phyloP scores from a whole-genome alignment of 2,888 invertebrate species.

The Hirtodrosophila histrioides region DNA sequence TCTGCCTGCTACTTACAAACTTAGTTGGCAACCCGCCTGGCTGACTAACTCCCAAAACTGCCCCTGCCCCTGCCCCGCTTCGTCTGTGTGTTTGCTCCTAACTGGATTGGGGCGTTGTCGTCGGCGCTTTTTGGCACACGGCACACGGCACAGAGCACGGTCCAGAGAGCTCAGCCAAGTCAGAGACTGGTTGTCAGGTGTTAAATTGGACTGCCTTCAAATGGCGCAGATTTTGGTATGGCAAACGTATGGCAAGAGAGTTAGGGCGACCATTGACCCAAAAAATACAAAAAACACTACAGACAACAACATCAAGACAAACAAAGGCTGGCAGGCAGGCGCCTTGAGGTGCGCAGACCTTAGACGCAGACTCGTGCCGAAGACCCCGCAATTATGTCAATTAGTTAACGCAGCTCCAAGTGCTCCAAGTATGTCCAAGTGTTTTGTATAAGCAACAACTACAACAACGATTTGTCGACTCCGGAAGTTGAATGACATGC shows the following conservation, averaged over 20 bases:
- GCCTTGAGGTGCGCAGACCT: constrained; percentile 44
- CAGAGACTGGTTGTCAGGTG: constrained; percentile 57
- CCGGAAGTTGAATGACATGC: constrained; percentile 66
- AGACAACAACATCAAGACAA: constrained; percentile 7
- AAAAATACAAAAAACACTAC: constrained; percentile 35
- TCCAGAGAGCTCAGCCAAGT: constrained; percentile 43
- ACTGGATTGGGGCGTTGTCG: constrained; percentile 62
- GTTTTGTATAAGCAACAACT: constrained; percentile 44
- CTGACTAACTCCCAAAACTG: constrained; percentile 24
- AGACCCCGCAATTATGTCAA: constrained; percentile 64
- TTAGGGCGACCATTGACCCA: constrained; percentile 70
- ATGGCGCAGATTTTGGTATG: constrained; percentile 41
- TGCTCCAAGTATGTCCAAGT: constrained; percentile 12
- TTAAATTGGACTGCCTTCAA: constrained; percentile 71
- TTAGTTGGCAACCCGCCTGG: constrained; percentile 38
- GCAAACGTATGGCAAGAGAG: constrained; percentile 49
- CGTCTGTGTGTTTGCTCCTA: constrained; percentile 48
- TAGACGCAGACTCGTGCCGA: constrained; percentile 41
- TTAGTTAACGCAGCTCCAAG: constrained; percentile 28
- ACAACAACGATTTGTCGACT: constrained; percentile 38
- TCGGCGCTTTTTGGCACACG: constrained; percentile 51
- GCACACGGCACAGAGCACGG: constrained; percentile 26
- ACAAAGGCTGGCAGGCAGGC: constrained; percentile 29
- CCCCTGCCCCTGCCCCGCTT: too few species aligned
- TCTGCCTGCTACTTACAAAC: constrained; percentile 10